phyloP scores from a whole-genome alignment of 2,888 invertebrate genomes.

The Belgica antarctica region DNA sequence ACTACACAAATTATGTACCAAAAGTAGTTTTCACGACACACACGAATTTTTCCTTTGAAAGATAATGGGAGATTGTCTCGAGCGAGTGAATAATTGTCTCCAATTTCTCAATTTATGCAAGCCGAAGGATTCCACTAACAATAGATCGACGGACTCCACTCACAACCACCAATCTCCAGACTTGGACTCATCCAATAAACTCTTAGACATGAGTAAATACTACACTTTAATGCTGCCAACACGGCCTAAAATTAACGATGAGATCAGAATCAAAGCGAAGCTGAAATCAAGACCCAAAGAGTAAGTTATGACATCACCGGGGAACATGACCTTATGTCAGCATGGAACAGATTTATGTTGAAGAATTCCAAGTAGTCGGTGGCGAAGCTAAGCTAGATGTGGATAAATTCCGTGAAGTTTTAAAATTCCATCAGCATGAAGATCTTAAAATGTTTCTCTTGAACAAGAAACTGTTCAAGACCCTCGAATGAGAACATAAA shows the following conservation, averaged over 20 bases:
- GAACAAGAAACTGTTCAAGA: neutral
- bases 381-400: neutral
- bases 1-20: neutral
- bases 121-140: slow-evolving; percentile 20
- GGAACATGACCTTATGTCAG: slow-evolving; percentile 8
- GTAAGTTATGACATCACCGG: slow-evolving; percentile 24
- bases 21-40: neutral
- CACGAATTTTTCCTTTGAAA: slow-evolving; percentile 34
- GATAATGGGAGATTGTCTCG: slow-evolving; percentile 28
- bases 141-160: no score
- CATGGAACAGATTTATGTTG: neutral
- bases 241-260: slow-evolving; percentile 35
- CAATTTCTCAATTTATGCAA: slow-evolving; percentile 36
- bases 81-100: slow-evolving; percentile 35
- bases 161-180: neutral
- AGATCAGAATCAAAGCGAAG: slow-evolving; percentile 37
- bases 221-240: slow-evolving; percentile 33
- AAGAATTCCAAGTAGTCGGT: no score
- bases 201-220: slow-evolving; percentile 6
- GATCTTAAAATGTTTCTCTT: neutral
- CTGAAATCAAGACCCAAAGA: slow-evolving; percentile 31
- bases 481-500: neutral
- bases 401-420: no score
- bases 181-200: neutral
- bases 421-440: no score